Conservation (phyloP, 2,888 invertebrate genomes). For the Phymatocera aterrima region DNA sequence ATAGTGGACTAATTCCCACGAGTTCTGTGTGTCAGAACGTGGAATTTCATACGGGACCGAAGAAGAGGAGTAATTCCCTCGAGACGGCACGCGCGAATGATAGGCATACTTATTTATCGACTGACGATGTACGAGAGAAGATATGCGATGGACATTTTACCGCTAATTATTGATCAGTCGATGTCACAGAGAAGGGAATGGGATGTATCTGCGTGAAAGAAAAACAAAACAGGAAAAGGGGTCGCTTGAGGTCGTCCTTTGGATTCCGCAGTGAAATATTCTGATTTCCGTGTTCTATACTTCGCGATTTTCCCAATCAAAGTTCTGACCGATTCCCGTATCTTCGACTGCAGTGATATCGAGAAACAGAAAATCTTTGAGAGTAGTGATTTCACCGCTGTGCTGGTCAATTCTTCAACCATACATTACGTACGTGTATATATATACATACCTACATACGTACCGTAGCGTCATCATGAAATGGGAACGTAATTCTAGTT, state of each 20-base stretch:
- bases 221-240: neutral
- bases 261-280: too few relatives aligned
- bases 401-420: slow-evolving; percentile 2
- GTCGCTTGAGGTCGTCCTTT: too few relatives aligned
- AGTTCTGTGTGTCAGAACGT: neutral
- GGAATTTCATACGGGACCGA: neutral
- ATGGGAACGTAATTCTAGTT: slow-evolving; percentile 57
- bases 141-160: neutral
- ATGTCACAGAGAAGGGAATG: neutral
- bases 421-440: too few relatives aligned
- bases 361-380: neutral
- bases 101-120: too few relatives aligned
- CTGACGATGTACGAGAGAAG: too few relatives aligned
- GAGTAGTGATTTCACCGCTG: neutral
- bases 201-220: neutral
- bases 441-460: too few relatives aligned
- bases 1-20: slow-evolving; percentile 31
- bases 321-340: too few relatives aligned
- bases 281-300: too few relatives aligned
- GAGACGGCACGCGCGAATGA: slow-evolving; percentile 13
- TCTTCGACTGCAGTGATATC: too few relatives aligned
- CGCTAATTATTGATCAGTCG: neutral
- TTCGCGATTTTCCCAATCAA: too few relatives aligned
- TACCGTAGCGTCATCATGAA: slow-evolving; percentile 50
- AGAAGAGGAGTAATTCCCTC: neutral